phyloP scores from a whole-genome alignment of 1,140 invertebrate species.

The Helicoverpa zea region DNA sequence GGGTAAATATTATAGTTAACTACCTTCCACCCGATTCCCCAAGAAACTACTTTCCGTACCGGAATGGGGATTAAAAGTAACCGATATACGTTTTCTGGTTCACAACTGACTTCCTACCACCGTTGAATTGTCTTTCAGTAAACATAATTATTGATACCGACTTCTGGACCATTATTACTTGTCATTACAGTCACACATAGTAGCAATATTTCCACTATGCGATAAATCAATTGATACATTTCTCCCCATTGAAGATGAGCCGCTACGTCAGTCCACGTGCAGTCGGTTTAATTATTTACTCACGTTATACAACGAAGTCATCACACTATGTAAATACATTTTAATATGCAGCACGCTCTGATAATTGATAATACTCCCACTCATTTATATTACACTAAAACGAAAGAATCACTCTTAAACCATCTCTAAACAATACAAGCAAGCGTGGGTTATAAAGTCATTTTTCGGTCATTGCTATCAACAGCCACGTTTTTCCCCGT shows the following conservation, averaged over 20 bases:
- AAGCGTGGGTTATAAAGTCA: not conserved
- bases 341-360: conserved; percentile 23
- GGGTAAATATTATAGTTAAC: conserved; percentile 84
- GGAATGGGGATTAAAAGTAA: no score
- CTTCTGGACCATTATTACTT: no score
- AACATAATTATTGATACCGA: no score
- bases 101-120: no score
- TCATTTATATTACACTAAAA: conserved; percentile 29
- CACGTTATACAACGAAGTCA: conserved; percentile 17
- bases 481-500: conserved; percentile 3
- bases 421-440: not conserved
- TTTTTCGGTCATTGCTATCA: conserved; percentile 20
- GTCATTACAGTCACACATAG: no score
- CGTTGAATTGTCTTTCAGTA: no score
- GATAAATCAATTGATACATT: conserved; percentile 3
- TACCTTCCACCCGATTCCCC: no score
- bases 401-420: not conserved
- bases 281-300: conserved; percentile 17
- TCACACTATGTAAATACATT: conserved; percentile 35
- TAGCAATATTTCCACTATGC: not conserved
- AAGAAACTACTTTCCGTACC: no score
- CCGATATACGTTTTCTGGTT: no score
- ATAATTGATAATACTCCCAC: conserved; percentile 7
- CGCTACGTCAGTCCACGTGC: conserved; percentile 38
- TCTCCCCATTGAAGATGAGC: conserved; percentile 11